Evolutionary conservation across 2,113 vertebrate species (phyloP), one percentile per base, ranked within the genome.

Genomic region (Dendrocopos noguchii): DNA sequence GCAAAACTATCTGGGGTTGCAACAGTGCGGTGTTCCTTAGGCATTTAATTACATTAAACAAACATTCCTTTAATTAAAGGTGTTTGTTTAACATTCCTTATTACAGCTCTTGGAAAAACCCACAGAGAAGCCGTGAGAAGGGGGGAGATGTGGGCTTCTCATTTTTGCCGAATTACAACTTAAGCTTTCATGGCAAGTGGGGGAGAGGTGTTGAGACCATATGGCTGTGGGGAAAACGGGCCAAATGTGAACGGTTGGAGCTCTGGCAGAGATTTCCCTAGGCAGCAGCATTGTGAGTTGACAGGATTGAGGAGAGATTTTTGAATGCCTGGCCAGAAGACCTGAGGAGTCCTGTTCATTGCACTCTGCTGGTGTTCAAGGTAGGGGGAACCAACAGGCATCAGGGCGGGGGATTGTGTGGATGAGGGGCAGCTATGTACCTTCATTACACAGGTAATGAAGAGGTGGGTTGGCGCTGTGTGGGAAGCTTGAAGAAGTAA

Each of bases 31-130:
- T 80, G 84, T 82, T 96, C 87, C 89, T 80, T 80, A 67, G 93
- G 84, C 87, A 75, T 94, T 95, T 96, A 93, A 94, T 96, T 96
- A 95, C 94, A 87, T 95, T 92, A 94, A 94, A 94, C 95, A 96
- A 95, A 93, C 96, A 93, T 96, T 91, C 94, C 93, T 96, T 96
- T 96, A 95, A 96, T 96, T 94, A 96, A 96, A 96, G 93, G 89
- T 94, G 94, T 95, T 96, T 96, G 93, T 92, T 93, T 94, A 96
- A 92, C 94, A 91, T 94, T 96, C 95, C 84, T 94, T 88, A 77
- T 95, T 89, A 89, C 84, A 74, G 78, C 91, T 70, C 91, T 90
- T 75, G 96, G 93, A 96, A 96, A 96, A 95, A 93, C 91, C 95
- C 96, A 47, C 94, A 53, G 56, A 39, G 91, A 91, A 77, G 81